Evolutionary conservation across 1,140 invertebrate genomes (phyloP).

Genomic region (Drosophila ananassae): DNA sequence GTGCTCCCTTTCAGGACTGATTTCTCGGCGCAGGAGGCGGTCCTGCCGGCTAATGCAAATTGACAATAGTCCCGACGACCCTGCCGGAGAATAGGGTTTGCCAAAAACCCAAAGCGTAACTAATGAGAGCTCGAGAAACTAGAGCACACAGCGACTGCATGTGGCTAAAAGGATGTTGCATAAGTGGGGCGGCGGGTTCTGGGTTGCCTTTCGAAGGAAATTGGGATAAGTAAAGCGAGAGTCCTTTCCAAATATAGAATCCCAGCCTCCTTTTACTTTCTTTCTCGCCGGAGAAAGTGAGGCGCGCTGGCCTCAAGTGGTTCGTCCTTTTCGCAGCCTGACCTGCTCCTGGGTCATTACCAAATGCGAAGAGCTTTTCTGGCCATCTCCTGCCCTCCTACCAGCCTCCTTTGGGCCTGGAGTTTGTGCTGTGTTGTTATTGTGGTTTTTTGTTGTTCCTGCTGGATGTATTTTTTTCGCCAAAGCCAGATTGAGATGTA

Average conservation of each 20-base stretch:
- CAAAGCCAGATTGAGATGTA: constrained; percentile 84
- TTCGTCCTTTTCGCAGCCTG: constrained; percentile 28
- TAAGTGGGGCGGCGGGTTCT: constrained; percentile 36
- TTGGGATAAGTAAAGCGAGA: constrained; percentile 15
- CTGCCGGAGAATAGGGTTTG: constrained; percentile 60
- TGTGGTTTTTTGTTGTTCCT: constrained; percentile 29
- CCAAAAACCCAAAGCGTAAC: constrained; percentile 66
- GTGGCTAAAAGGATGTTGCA: constrained; percentile 50
- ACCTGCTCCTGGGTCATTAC: constrained; percentile 51
- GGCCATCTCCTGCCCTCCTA: constrained; percentile 8
- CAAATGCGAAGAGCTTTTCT: constrained; percentile 41
- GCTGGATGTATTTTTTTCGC: constrained; percentile 50
- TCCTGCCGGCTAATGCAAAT: constrained; percentile 69
- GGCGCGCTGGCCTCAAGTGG: constrained; percentile 38
- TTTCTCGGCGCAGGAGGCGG: constrained; percentile 61
- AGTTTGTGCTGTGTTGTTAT: not conserved
- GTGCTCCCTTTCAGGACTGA: constrained; percentile 18
- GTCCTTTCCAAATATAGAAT: constrained; percentile 47
- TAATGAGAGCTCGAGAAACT: constrained; percentile 57
- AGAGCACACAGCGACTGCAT: constrained; percentile 25
- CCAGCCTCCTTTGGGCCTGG: not conserved
- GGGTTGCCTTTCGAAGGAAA: constrained; percentile 15
- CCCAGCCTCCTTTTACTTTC: constrained; percentile 35
- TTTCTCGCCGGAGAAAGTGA: constrained; percentile 50
- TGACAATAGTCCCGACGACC: constrained; percentile 59